These are phyloP conservation scores for Bicyclus anynana DNA, from an alignment of 1,140 invertebrate genomes.

Conservation along the genomic window DNA sequence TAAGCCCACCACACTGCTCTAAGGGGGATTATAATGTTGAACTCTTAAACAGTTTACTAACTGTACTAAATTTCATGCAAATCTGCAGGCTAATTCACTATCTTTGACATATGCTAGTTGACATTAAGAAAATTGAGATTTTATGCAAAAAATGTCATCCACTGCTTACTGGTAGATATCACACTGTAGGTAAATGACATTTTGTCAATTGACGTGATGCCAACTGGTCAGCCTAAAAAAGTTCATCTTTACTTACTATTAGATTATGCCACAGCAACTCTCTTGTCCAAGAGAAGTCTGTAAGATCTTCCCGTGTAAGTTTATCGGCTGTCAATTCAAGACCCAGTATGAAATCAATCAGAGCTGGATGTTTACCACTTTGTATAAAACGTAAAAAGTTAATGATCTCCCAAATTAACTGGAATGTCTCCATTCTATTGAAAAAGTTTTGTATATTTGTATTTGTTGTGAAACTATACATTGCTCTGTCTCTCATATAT, in stretches of 20 bases:
- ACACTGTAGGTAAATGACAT: too few relatives aligned
- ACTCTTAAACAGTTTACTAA: too few relatives aligned
- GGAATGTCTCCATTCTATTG: constrained; percentile 73
- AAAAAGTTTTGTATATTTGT: constrained; percentile 73
- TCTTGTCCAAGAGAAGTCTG: constrained; percentile 80
- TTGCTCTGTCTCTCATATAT: constrained; percentile 76
- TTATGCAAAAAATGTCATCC: too few relatives aligned
- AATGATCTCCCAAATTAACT: constrained; percentile 77
- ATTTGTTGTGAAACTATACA: constrained; percentile 73
- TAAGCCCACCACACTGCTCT: too few relatives aligned
- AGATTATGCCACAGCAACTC: constrained; percentile 83
- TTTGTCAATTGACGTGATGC: too few relatives aligned
- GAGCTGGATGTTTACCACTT: constrained; percentile 79
- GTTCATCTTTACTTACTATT: constrained; percentile 78
- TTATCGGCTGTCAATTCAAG: constrained; percentile 73
- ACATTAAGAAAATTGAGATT: too few relatives aligned
- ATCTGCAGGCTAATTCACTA: too few relatives aligned
- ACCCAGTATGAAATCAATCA: constrained; percentile 78
- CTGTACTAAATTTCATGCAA: too few relatives aligned
- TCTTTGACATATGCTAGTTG: too few relatives aligned
- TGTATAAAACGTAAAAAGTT: constrained; percentile 81
- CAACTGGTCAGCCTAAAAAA: too few relatives aligned
- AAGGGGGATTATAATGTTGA: too few relatives aligned
- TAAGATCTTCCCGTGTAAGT: constrained; percentile 72
- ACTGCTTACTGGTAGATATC: too few relatives aligned